A percentile compares a stretch with the other conserved stretches of the same genome.
These are phyloP conservation scores for Lydus trimaculatus DNA, from an alignment of 2,888 invertebrate genomes.

Conservation along the genomic window DNA sequence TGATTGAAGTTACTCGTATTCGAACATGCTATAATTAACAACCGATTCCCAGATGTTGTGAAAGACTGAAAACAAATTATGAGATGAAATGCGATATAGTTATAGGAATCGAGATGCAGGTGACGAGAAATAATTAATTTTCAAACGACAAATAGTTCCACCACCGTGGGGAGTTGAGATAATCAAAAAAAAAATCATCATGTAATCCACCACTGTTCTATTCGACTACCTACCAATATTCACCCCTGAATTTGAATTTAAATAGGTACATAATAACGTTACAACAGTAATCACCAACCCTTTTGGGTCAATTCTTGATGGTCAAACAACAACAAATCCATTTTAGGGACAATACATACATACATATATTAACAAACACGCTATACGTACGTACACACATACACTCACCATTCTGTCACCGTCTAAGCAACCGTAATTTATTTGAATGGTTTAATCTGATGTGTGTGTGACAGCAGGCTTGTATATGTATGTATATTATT, in stretches of 20 bases:
- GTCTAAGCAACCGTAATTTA: conserved; percentile 8
- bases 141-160: too few species aligned
- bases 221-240: not conserved
- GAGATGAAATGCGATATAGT: too few species aligned
- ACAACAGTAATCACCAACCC: not conserved
- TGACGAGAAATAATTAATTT: too few species aligned
- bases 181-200: too few species aligned
- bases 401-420: not conserved
- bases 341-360: not conserved
- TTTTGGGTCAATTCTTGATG: not conserved
- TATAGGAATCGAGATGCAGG: too few species aligned
- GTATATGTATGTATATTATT: not conserved
- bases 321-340: not conserved
- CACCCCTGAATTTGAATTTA: conserved; percentile 2
- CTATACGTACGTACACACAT: not conserved
- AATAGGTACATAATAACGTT: conserved; percentile 1
- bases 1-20: too few species aligned
- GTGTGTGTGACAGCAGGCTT: conserved; percentile 9
- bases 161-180: too few species aligned
- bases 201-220: too few species aligned
- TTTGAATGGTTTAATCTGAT: conserved; percentile 11
- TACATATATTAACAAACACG: not conserved
- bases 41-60: too few species aligned
- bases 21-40: too few species aligned
- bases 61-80: too few species aligned